Percentiles rank a stretch among this genome's conserved stretches.
Evolutionary conservation across 2,113 vertebrate genomes (phyloP).

Genomic region (Holacanthus passer): DNA sequence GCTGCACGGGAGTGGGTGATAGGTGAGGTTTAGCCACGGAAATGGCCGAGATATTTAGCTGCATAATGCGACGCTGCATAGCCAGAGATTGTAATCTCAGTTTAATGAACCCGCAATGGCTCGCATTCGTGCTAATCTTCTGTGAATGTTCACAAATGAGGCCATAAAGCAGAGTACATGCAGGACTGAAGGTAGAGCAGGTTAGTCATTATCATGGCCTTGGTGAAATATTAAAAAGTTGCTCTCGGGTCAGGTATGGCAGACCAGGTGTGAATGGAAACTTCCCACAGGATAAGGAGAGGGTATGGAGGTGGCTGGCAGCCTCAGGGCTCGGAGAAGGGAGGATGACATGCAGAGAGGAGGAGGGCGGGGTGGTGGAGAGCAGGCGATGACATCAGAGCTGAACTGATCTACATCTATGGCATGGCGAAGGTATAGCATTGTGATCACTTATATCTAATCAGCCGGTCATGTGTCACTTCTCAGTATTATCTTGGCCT

Average conservation of each 20-base stretch:
- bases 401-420: neutral
- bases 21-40: constrained; percentile 36
- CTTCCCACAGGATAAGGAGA: constrained; percentile 65
- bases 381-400: neutral
- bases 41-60: constrained; percentile 47
- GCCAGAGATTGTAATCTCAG: constrained; percentile 52
- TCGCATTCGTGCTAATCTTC: constrained; percentile 59
- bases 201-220: constrained; percentile 78
- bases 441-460: neutral
- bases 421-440: neutral
- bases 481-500: neutral
- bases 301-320: constrained; percentile 5
- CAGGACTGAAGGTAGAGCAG: constrained; percentile 36
- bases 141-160: constrained; percentile 65
- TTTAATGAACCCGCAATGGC: constrained; percentile 58
- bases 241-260: constrained; percentile 14
- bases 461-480: neutral
- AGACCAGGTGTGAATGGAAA: constrained; percentile 68
- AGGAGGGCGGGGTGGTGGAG: neutral
- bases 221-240: constrained; percentile 75
- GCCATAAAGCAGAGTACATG: constrained; percentile 55
- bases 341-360: neutral
- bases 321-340: neutral
- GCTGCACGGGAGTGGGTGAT: neutral
- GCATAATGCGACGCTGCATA: constrained; percentile 30